These are phyloP conservation scores for Dromas ardeola DNA, from an alignment of 2,113 vertebrate genomes.

Conservation along the genomic window DNA sequence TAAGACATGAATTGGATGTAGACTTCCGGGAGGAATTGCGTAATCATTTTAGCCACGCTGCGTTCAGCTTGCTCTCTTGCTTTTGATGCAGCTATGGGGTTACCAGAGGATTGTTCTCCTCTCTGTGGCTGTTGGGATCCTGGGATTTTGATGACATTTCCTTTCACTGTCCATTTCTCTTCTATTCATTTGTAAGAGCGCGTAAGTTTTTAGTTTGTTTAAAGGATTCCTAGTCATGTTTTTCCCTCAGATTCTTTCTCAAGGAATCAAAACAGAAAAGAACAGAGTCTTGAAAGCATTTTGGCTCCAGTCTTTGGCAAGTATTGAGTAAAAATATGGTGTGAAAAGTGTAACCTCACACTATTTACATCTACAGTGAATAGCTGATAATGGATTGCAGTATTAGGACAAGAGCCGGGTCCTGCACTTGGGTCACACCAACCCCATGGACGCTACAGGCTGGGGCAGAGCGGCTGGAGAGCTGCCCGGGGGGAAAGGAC, in stretches of 20 bases:
- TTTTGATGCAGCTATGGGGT: neutral
- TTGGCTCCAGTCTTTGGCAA: constrained; percentile 62
- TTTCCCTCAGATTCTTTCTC: constrained; percentile 47
- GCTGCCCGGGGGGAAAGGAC: neutral
- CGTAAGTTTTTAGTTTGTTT: constrained; percentile 54
- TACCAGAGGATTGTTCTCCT: neutral
- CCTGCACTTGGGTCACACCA: neutral
- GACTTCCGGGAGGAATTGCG: neutral
- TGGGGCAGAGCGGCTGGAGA: neutral
- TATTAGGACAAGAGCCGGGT: neutral
- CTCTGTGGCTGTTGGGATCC: neutral
- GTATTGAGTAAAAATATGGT: constrained; percentile 51
- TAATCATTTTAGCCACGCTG: neutral
- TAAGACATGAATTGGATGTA: neutral
- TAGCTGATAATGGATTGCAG: neutral
- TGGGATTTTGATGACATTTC: constrained; percentile 52
- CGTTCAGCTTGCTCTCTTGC: neutral
- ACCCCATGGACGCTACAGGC: neutral
- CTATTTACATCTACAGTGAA: constrained; percentile 28
- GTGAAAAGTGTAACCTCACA: constrained; percentile 16
- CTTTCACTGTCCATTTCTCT: constrained; percentile 42
- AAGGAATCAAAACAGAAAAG: constrained; percentile 17
- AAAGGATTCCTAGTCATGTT: constrained; percentile 36
- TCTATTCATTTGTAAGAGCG: constrained; percentile 36
- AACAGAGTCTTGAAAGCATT: constrained; percentile 42